A percentile compares a stretch with the other conserved stretches of the same genome.
These are phyloP conservation scores for Pogonognathellus flavescens DNA, from an alignment of 1,140 invertebrate species.

Conservation along the genomic window DNA sequence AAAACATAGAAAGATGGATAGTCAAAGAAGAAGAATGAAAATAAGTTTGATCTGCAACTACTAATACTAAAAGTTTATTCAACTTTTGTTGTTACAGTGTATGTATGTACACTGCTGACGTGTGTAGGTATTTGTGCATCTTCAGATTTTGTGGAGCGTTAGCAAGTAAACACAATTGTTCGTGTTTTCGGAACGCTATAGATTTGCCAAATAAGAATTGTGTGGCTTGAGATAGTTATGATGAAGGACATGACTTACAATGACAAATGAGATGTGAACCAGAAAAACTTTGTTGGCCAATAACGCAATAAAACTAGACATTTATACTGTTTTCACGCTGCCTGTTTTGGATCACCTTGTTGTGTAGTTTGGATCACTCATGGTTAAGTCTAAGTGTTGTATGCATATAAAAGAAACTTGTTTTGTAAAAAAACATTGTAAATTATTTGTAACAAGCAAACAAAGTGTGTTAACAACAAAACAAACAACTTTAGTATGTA, in stretches of 20 bases:
- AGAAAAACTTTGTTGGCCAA: conserved; percentile 25
- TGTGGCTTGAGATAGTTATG: neutral
- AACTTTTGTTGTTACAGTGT: neutral
- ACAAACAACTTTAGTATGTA: too few species aligned
- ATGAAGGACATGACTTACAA: neutral
- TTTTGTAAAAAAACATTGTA: too few species aligned
- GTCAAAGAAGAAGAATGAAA: neutral
- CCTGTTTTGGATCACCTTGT: neutral
- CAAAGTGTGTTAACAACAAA: too few species aligned
- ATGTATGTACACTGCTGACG: neutral
- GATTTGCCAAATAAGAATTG: neutral
- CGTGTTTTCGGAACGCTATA: neutral
- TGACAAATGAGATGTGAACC: conserved; percentile 43
- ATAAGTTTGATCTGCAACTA: conserved; percentile 9
- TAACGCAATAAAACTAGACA: conserved; percentile 22
- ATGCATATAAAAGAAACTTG: neutral
- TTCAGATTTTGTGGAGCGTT: neutral
- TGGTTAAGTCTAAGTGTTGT: neutral
- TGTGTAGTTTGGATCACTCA: too few species aligned
- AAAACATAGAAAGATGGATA: conserved; percentile 24
- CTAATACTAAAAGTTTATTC: neutral
- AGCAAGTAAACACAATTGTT: neutral
- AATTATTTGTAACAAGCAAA: too few species aligned
- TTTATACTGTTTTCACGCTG: neutral
- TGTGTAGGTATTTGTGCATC: neutral